phyloP scores from a whole-genome alignment of 2,797 vertebrate genomes.

The Phrynocephalus guinanensis region DNA sequence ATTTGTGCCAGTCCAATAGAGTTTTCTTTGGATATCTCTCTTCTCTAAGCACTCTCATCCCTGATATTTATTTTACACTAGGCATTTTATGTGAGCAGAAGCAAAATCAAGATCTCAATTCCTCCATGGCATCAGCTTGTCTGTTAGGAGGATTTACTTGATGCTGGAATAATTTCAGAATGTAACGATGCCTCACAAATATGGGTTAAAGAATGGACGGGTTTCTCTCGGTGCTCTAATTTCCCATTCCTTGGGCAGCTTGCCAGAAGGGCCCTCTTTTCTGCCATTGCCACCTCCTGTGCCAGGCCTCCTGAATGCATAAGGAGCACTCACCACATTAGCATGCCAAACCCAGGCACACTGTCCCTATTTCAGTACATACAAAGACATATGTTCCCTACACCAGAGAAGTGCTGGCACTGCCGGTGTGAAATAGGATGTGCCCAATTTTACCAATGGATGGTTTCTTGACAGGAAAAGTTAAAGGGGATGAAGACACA shows the following conservation, averaged over 20 bases:
- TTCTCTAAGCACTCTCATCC: slow-evolving; percentile 32
- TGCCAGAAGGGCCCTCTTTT: background rate
- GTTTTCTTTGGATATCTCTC: slow-evolving; percentile 46
- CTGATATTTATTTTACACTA: slow-evolving; percentile 48
- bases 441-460: background rate
- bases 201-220: slow-evolving; percentile 33
- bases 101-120: slow-evolving; percentile 66
- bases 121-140: slow-evolving; percentile 34
- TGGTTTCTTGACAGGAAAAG: background rate
- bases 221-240: background rate
- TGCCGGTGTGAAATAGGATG: too few species aligned
- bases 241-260: background rate
- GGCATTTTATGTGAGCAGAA: slow-evolving; percentile 52
- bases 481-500: too few species aligned
- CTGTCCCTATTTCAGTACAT: too few species aligned
- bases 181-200: slow-evolving; percentile 2
- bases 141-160: slow-evolving; percentile 52
- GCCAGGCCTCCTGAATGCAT: background rate
- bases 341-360: background rate
- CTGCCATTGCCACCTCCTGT: background rate
- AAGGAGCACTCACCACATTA: background rate
- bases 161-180: slow-evolving; percentile 45
- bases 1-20: slow-evolving; percentile 49
- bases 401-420: background rate
- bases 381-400: background rate